These are phyloP conservation scores for Falcaria lacertinaria DNA, from an alignment of 2,888 invertebrate genomes.

Conservation along the genomic window DNA sequence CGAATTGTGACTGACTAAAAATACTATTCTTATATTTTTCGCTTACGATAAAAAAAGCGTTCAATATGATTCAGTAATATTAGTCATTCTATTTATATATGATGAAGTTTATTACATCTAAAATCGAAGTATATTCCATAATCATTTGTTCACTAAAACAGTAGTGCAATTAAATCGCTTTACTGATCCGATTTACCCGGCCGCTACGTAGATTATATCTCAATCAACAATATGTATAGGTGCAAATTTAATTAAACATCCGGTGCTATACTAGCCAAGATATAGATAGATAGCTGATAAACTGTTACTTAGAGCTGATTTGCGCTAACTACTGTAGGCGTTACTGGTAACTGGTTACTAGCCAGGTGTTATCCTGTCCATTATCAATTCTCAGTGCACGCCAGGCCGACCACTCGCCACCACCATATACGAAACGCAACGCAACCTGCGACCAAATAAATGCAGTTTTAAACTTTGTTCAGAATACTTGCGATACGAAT, in stretches of 20 bases:
- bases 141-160: too few relatives aligned
- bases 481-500: slow-evolving; percentile 29
- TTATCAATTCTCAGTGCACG: slow-evolving; percentile 54
- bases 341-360: slow-evolving; percentile 13
- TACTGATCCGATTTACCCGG: too few relatives aligned
- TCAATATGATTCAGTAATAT: too few relatives aligned
- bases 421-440: slow-evolving; percentile 30
- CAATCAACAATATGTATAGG: too few relatives aligned
- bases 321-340: slow-evolving; percentile 24
- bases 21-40: too few relatives aligned
- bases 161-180: too few relatives aligned
- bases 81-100: too few relatives aligned
- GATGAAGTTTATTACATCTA: too few relatives aligned
- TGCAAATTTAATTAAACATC: not conserved
- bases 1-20: too few relatives aligned
- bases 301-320: slow-evolving; percentile 9
- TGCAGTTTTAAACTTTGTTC: slow-evolving; percentile 36
- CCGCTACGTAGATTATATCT: too few relatives aligned
- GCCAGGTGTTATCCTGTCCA: slow-evolving; percentile 65
- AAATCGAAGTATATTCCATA: too few relatives aligned
- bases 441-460: slow-evolving; percentile 30
- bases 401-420: slow-evolving; percentile 18
- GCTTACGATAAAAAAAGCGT: too few relatives aligned
- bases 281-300: not conserved
- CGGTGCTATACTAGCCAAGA: not conserved